These are phyloP conservation scores for Cryptus viduatorius DNA, from an alignment of 2,888 invertebrate species.

Conservation along the genomic window DNA sequence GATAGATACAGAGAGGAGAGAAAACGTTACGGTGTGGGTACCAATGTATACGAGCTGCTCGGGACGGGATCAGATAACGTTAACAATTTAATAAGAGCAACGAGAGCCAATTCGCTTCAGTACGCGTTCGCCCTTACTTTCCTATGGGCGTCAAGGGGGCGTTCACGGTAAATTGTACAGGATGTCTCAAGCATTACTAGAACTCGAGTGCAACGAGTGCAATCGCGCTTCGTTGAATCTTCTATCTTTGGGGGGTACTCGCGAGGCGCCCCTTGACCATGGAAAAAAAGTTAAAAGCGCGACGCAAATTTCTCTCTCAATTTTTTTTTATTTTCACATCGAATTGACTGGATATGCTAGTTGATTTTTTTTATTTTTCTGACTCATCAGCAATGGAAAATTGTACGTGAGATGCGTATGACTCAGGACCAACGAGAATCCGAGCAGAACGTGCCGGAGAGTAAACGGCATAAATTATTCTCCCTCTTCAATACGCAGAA, in stretches of 20 bases:
- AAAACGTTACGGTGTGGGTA: conserved; percentile 44
- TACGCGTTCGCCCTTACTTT: conserved; percentile 58
- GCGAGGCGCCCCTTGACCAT: neutral
- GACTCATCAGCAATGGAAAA: conserved; percentile 43
- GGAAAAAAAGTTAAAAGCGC: conserved; percentile 1
- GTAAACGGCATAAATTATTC: conserved; percentile 60
- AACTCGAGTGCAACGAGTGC: conserved; percentile 52
- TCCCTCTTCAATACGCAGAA: conserved; percentile 49
- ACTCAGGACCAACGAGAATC: conserved; percentile 27
- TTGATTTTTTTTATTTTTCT: conserved; percentile 9
- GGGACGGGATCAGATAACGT: conserved; percentile 65
- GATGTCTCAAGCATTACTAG: conserved; percentile 65
- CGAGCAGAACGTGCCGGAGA: conserved; percentile 22
- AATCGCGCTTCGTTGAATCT: conserved; percentile 53
- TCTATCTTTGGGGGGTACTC: conserved; percentile 13
- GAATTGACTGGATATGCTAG: conserved; percentile 42
- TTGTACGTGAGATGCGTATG: conserved; percentile 42
- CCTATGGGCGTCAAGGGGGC: conserved; percentile 67
- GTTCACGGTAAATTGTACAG: conserved; percentile 68
- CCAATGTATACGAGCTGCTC: conserved; percentile 61
- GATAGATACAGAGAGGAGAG: conserved; percentile 9
- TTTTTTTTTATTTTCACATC: neutral
- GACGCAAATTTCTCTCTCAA: conserved; percentile 34
- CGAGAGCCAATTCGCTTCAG: conserved; percentile 65
- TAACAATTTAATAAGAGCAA: conserved; percentile 70